Evolutionary conservation across 2,113 vertebrate species (phyloP), one percentile per base, ranked within the genome.

Genomic region (Tursiops truncatus): DNA sequence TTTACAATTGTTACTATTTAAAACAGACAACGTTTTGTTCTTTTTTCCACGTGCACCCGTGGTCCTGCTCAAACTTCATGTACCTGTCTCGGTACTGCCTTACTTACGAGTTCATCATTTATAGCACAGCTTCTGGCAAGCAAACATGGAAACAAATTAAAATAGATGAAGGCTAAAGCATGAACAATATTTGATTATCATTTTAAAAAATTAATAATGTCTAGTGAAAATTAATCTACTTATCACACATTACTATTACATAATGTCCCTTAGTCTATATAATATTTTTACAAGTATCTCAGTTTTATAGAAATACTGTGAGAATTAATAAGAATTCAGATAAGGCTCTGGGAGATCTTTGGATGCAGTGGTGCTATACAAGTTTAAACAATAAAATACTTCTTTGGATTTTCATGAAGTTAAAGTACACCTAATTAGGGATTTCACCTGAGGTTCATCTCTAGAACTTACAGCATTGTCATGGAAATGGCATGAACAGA

Each of bases 1-100:
- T 87, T 95, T 87, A 92, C 65, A 98, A 95, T 89, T 95, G 96
- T 38, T 86, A 68, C 63, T 91, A 25, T 94, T 84, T 91, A 83
- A 96, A 94, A 91, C 73, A 92, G 50, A 56, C 14, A 82, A 79
- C 15, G 47, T 33, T 83, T 91, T n/a, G 77, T 89, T 80, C 91
- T 65, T 58, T 77, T 87, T 95, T 71, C 68, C 53, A 83, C 74
- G 86, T 47, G 23, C 2, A 58, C 58, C 4, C 2, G 8, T n/a
- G 53, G 15, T 82, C 67, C 74, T 86, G 65, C 47, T 80, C 6
- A 80, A 77, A 81, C 21, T 41, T 25, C 14, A 82, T 9, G 17
- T 79, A 53, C 31, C 53, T 89, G 62, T 79, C 67, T 15, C 89
- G 23, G 38, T 41, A 28, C 18, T 76, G 20, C 44, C 13, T 79